Evolutionary conservation across 2,797 vertebrate genomes (phyloP), one percentile per base, ranked within the genome.

Genomic region (Scolopax bukidnonensis): DNA sequence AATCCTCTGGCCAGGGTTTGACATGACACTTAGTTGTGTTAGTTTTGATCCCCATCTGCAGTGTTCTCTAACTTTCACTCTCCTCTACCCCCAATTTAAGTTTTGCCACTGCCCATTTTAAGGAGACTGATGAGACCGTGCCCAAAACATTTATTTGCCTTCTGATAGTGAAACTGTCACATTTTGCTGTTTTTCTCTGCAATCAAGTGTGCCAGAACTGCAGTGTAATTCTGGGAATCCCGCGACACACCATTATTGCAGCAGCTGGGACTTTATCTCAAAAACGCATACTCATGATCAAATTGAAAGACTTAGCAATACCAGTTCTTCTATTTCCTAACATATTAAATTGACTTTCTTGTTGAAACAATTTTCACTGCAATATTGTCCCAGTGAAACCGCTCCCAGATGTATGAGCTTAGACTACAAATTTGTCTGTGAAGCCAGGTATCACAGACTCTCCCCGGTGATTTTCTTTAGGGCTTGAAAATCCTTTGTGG

Each of bases 301-400:
- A 77, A 89, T 10, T 32, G 56, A 67, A 91, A 59, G 48, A 25
- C 36, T 77, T 70, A 77, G 79, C 9, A 70, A 61, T 28, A 56
- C 18, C 61, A 38, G 11, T 74, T 87, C 53, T 77, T 56, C 59
- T 56, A 1, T 80, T 83, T 92, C 79, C 60, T 85, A 21, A 27
- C 51, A 21, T 48, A 45, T 78, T 84, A 73, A 59, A 24, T 10
- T 32, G 67, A 47, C 33, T 90, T 94, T 54, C 88, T 65, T 9
- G 4, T 63, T 93, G 87, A 86, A 95, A 75, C 38, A 43, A 51
- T 89, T 95, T 96, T 76, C 70, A 53, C 63, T 69, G 43, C 70
- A 78, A 12, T 84, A 59, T 79, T 81, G 38, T 33, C 24, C 10
- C 25, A 10, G 28, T 30, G 70, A 78, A 95, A 88, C 74, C 47